Evolutionary conservation across 2,113 vertebrate genomes (phyloP), one percentile per base, ranked within the genome.

Genomic region (Chaetops frenatus): DNA sequence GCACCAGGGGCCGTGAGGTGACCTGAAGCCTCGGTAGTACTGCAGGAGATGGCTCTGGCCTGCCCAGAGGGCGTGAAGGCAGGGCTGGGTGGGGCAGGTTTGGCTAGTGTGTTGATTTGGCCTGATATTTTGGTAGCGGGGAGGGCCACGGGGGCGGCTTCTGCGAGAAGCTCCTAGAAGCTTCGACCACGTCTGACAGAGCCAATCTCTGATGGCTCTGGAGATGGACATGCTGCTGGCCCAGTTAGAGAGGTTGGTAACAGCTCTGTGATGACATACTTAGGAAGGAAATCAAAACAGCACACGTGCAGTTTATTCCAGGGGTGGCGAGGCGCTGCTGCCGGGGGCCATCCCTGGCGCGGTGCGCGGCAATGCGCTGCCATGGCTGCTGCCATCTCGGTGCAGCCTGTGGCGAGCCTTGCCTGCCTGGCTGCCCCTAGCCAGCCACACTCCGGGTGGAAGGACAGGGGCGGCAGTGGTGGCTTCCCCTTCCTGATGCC

Each of bases 391-490:
- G 21, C 48, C 67, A 31, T 31, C 35, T 40, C 11, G 3, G 35
- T 40, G 35, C 4, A 2, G 35, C 15, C 31, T 8, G 3, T 0
- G 4, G 35, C 4, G 9, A 40, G 2, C 11, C 36, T 71, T 24
- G 28, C 15, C 48, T 70, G 28, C 21, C 20, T 53, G 67, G 67
- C 67, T 1, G 2, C 20, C 48, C 35, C 28, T 17, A 17, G 48
- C 28, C 48, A 53, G 67, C 21, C 2, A 2, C 3, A 11, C 36
- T 29, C 28, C 48, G 12, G 27, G 36, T 14, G 16, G 35, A 38
- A 38, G 35, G 47, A 11, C 35, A 24, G 35, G 35, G 27, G 20
- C 1, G 0, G 27, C 28, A 19, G 42, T 31, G 36, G 50, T 4
- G 4, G 36, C 16, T 42, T 54, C 36, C 8, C 29, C 16, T 72